Percentiles rank a stretch among this genome's conserved stretches.
These are phyloP conservation scores for Stomatorhinus walkeri DNA, from an alignment of 2,797 vertebrate species.

Conservation along the genomic window DNA sequence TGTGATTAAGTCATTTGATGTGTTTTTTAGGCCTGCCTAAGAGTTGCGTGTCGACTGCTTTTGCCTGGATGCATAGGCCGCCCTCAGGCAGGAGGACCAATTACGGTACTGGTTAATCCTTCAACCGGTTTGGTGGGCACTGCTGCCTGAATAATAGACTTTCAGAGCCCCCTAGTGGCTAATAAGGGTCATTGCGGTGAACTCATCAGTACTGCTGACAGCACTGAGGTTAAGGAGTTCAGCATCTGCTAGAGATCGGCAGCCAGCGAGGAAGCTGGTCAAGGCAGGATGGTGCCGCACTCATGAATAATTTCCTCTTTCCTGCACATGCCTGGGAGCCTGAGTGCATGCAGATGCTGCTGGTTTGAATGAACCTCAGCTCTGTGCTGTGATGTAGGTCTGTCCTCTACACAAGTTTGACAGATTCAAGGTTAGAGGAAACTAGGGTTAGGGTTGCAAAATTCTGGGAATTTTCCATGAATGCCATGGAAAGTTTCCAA, in stretches of 20 bases:
- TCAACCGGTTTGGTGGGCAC: not conserved
- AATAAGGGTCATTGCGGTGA: not conserved
- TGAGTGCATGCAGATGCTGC: not conserved
- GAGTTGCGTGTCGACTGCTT: not conserved
- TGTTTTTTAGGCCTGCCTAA: not conserved
- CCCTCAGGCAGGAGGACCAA: not conserved
- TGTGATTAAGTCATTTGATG: not conserved
- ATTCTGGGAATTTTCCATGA: not conserved
- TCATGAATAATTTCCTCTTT: not conserved
- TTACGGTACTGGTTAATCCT: not conserved
- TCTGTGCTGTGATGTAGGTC: not conserved
- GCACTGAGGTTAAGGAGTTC: not conserved
- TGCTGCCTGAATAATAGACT: not conserved
- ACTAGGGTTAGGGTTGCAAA: not conserved
- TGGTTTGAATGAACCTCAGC: not conserved
- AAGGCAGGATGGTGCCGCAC: not conserved
- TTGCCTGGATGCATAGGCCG: not conserved
- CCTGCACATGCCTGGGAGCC: not conserved
- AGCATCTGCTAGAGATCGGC: not conserved
- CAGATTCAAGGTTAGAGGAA: not conserved
- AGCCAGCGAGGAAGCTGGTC: not conserved
- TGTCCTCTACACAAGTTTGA: not conserved
- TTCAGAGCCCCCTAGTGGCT: slow-evolving; percentile 2
- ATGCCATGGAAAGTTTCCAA: not conserved
- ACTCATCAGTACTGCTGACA: not conserved